Percentiles rank a stretch among this genome's conserved stretches.
Evolutionary conservation across 2,113 vertebrate species (phyloP).

Genomic region (Pterophyllum scalare): DNA sequence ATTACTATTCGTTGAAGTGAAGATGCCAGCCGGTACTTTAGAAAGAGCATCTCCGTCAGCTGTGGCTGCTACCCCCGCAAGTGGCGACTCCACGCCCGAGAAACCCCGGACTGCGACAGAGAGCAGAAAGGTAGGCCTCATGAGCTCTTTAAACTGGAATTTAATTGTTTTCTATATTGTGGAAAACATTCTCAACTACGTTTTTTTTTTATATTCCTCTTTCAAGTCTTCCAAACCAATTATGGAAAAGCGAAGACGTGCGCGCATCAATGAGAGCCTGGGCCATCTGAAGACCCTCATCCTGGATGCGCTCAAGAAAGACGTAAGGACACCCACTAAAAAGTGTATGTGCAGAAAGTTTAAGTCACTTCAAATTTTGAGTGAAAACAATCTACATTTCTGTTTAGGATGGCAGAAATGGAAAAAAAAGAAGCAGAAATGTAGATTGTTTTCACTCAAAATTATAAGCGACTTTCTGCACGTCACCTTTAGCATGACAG

Average conservation of each 20-base stretch:
- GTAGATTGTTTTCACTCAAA: no score
- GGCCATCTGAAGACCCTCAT: slow-evolving; percentile 90
- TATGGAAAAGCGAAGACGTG: slow-evolving; percentile 91
- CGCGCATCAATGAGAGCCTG: slow-evolving; percentile 91
- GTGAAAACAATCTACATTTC: no score
- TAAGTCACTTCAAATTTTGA: no score
- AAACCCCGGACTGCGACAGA: slow-evolving; percentile 86
- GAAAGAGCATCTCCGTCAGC: slow-evolving; percentile 86
- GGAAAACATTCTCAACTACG: neutral
- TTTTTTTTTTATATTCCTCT: neutral
- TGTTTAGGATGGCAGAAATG: no score
- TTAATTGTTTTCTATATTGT: neutral
- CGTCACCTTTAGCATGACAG: neutral
- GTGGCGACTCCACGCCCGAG: slow-evolving; percentile 81
- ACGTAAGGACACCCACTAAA: slow-evolving; percentile 81
- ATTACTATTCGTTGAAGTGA: slow-evolving; percentile 32
- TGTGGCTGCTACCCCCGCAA: slow-evolving; percentile 84
- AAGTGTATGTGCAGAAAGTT: no score
- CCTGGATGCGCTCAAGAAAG: slow-evolving; percentile 91
- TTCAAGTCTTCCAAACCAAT: slow-evolving; percentile 89
- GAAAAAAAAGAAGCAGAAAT: no score
- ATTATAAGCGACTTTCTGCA: no score
- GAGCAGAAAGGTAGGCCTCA: slow-evolving; percentile 86
- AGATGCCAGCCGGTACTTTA: slow-evolving; percentile 89
- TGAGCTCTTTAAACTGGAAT: neutral